These are phyloP conservation scores for Yasuhikotakia modesta DNA, from an alignment of 2,797 vertebrate species.

Conservation along the genomic window DNA sequence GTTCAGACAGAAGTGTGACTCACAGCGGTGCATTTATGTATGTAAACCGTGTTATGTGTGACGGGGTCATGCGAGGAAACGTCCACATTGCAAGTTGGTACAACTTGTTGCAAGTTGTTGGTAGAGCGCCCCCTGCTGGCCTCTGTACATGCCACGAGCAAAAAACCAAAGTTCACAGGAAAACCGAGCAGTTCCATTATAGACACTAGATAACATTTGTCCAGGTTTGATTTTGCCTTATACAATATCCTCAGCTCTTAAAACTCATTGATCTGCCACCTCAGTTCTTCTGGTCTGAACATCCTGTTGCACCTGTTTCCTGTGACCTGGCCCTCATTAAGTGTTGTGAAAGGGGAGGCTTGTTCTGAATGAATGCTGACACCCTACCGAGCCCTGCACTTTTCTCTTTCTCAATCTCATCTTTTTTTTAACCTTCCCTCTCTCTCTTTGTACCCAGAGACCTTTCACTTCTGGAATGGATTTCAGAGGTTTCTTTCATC, in stretches of 20 bases:
- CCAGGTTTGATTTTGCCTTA: not conserved
- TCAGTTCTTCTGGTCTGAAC: constrained; percentile 40
- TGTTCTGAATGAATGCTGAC: constrained; percentile 54
- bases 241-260: not conserved
- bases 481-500: constrained; percentile 20
- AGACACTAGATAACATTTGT: not conserved
- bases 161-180: not conserved
- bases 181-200: constrained; percentile 1
- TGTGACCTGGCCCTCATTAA: constrained; percentile 51
- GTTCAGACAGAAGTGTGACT: constrained; percentile 44
- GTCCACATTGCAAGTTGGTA: constrained; percentile 36
- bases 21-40: constrained; percentile 33
- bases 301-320: constrained; percentile 52
- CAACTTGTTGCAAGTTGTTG: no score
- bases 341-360: constrained; percentile 48
- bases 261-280: constrained; percentile 29
- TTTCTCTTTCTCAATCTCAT: constrained; percentile 15
- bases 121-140: constrained; percentile 79
- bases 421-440: constrained; percentile 1
- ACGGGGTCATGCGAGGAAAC: constrained; percentile 53
- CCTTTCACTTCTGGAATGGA: constrained; percentile 7
- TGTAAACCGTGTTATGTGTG: constrained; percentile 45
- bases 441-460: constrained; percentile 1
- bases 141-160: not conserved
- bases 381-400: no score